A percentile compares a stretch with the other conserved stretches of the same genome.
Conservation (phyloP, 2,797 vertebrate genomes). For the Gambusia yucatana region DNA sequence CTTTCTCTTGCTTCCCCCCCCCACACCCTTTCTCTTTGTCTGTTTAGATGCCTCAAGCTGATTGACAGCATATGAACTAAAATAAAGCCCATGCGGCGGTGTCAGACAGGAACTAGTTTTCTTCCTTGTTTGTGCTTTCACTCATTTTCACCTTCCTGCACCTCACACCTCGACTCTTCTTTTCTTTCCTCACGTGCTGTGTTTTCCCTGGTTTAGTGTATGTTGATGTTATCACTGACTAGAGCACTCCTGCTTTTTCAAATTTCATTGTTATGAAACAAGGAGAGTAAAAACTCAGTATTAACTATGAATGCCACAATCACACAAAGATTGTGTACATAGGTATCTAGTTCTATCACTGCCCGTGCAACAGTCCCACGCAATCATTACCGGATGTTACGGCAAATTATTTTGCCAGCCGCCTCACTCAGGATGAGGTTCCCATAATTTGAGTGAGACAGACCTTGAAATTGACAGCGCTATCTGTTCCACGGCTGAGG, state of each 20-base stretch:
- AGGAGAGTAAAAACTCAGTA: conserved; percentile 39
- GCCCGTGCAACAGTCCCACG: conserved; percentile 58
- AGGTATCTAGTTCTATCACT: conserved; percentile 64
- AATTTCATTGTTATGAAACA: conserved; percentile 45
- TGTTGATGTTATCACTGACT: conserved; percentile 57
- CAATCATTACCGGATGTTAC: conserved; percentile 75
- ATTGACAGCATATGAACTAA: conserved; percentile 80
- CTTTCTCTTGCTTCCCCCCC: conserved; percentile 28
- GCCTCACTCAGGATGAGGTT: conserved; percentile 66
- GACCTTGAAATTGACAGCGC: conserved; percentile 81
- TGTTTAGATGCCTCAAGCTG: conserved; percentile 64
- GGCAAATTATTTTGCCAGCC: conserved; percentile 78
- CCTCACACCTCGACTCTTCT: conserved; percentile 25
- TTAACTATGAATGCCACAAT: conserved; percentile 43
- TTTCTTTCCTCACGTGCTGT: conserved; percentile 49
- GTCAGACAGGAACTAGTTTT: conserved; percentile 66
- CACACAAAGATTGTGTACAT: conserved; percentile 61
- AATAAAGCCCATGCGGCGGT: conserved; percentile 68
- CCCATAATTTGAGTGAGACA: conserved; percentile 78
- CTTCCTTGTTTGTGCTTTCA: conserved; percentile 59
- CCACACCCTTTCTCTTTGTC: conserved; percentile 50
- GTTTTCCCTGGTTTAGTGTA: conserved; percentile 50
- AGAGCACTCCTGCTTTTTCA: conserved; percentile 46
- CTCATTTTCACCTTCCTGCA: conserved; percentile 57
- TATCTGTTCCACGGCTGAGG: conserved; percentile 76